Evolutionary conservation across 2,888 invertebrate species (phyloP).

Genomic region (Lepidonotus clava): DNA sequence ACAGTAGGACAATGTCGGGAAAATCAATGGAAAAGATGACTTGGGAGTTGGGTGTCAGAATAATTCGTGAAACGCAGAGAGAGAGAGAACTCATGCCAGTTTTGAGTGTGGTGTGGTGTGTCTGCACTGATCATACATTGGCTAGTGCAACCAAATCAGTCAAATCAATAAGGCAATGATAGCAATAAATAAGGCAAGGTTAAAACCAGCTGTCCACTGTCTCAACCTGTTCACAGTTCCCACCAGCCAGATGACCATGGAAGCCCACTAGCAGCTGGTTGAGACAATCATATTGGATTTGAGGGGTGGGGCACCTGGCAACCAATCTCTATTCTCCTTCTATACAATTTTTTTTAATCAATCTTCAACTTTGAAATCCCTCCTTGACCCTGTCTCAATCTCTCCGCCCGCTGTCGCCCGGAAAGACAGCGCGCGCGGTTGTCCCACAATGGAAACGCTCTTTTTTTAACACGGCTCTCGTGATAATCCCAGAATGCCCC

Average conservation of each 20-base stretch:
- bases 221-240: slow-evolving; percentile 30
- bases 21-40: not conserved
- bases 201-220: not conserved
- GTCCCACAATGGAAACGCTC: not conserved
- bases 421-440: not conserved
- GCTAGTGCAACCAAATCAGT: slow-evolving; percentile 46
- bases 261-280: slow-evolving; percentile 39
- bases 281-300: slow-evolving; percentile 46
- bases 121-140: slow-evolving; percentile 48
- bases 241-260: slow-evolving; percentile 45
- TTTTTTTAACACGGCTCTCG: not conserved
- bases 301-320: slow-evolving; percentile 43
- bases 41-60: not conserved
- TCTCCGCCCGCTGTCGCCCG: too few relatives aligned
- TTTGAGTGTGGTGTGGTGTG: slow-evolving; percentile 42
- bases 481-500: slow-evolving; percentile 29
- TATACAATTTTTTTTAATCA: too few relatives aligned
- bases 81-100: slow-evolving; percentile 31
- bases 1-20: too few relatives aligned
- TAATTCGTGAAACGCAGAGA: too few relatives aligned
- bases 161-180: not conserved
- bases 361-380: too few relatives aligned
- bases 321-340: not conserved
- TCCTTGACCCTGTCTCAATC: too few relatives aligned
- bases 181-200: not conserved